A percentile compares a stretch with the other conserved stretches of the same genome.
These are phyloP conservation scores for Nasonia vitripennis DNA, from an alignment of 1,140 invertebrate genomes.

Conservation along the genomic window DNA sequence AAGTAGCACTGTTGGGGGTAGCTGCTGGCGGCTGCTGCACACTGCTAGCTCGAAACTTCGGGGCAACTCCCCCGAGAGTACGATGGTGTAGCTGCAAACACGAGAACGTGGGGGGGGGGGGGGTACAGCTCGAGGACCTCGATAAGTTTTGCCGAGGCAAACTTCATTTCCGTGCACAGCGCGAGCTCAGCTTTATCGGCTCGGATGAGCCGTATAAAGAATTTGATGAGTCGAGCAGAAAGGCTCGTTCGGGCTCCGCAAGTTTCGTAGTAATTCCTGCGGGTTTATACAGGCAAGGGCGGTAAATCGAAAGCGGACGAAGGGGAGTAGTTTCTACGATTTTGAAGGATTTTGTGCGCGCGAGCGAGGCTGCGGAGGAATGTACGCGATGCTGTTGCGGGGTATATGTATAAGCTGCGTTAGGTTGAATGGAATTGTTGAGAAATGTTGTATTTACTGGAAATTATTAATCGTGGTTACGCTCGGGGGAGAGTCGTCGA, in stretches of 20 bases:
- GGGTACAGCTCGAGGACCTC: background rate
- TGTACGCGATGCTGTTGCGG: too few species aligned
- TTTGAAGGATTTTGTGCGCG: too few species aligned
- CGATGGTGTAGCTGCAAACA: background rate
- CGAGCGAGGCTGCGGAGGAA: too few species aligned
- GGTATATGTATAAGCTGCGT: too few species aligned
- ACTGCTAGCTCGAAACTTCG: background rate
- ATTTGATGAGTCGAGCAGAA: conserved; percentile 21
- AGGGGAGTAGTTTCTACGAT: too few species aligned
- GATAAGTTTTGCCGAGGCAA: conserved; percentile 3
- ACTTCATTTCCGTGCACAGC: conserved; percentile 3
- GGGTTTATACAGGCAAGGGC: background rate
- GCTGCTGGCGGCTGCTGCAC: background rate
- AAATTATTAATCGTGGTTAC: too few species aligned
- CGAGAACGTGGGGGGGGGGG: background rate
- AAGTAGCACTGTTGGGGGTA: background rate
- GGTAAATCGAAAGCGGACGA: too few species aligned
- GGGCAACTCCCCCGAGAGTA: background rate
- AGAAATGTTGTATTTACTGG: too few species aligned
- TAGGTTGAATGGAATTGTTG: too few species aligned
- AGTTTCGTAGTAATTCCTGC: conserved; percentile 18
- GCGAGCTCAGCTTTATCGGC: background rate
- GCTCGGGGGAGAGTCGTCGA: too few species aligned
- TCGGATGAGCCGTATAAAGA: conserved; percentile 32
- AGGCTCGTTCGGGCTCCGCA: background rate